A percentile compares a stretch with the other conserved stretches of the same genome.
phyloP scores from a whole-genome alignment of 2,888 invertebrate genomes.

The Frankliniella fusca region DNA sequence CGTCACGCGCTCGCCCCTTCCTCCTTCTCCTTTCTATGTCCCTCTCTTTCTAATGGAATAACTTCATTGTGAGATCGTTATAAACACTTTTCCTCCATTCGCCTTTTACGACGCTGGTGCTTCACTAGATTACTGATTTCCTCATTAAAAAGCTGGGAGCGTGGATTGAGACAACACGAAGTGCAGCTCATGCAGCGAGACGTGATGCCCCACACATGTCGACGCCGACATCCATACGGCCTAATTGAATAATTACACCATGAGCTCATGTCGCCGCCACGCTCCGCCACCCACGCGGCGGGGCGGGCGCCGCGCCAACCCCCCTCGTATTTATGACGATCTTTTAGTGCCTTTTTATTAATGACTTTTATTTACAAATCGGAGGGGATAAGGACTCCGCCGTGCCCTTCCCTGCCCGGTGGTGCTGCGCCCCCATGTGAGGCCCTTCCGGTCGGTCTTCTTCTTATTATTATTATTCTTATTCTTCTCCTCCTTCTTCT shows the following conservation, averaged over 20 bases:
- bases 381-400: not conserved
- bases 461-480: not conserved
- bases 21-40: not conserved
- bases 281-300: slow-evolving; percentile 17
- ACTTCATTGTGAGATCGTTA: not conserved
- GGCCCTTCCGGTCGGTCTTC: not conserved
- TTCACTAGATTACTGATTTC: slow-evolving; percentile 18
- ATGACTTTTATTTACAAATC: slow-evolving; percentile 21
- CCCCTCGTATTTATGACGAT: not conserved
- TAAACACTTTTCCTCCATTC: slow-evolving; percentile 12
- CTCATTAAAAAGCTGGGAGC: slow-evolving; percentile 22
- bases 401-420: too few species aligned
- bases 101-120: not conserved
- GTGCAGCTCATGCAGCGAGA: not conserved
- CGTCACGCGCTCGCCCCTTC: not conserved
- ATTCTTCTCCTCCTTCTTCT: slow-evolving; percentile 28
- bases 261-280: slow-evolving; percentile 10
- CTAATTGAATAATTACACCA: slow-evolving; percentile 20
- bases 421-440: not conserved
- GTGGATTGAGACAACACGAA: not conserved
- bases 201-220: not conserved
- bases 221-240: not conserved
- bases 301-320: not conserved
- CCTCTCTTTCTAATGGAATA: not conserved
- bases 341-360: slow-evolving; percentile 13